Evolutionary conservation across 2,797 vertebrate species (phyloP), one percentile per base, ranked within the genome.

Genomic region (Heterohyrax brucei): DNA sequence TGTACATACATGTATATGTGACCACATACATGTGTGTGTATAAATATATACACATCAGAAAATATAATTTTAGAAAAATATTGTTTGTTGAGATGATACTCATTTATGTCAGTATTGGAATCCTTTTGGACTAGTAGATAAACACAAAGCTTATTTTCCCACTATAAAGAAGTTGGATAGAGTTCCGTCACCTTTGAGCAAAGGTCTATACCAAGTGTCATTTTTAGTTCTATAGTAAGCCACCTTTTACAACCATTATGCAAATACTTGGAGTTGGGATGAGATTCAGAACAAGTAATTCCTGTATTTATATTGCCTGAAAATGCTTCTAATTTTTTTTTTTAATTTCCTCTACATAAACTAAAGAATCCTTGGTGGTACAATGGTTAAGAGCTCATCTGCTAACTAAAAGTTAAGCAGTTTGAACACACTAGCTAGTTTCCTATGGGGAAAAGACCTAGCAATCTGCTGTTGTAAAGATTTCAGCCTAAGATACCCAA

Each of bases 11-110:
- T 82, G 24, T 14, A 56, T 56, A 56, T 56, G 53, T 56, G 53
- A 56, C 53, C 10, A 56, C 30, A 48, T 28, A 12, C 1, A 46
- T 6, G 79, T 30, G 9, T 68, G 39, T 33, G 14, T 48, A 70
- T 24, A 92, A 19, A 33, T 22, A 39, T 39, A 21, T 48, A 30
- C 87, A 5, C 7, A 68, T 13, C 66, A 68, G 28, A n/a, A 68
- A 12, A n/a, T n/a, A 68, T 26, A 68, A 68, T 46, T 79, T 84
- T 88, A n/a, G 66, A 56, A 79, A 87, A 90, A 87, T 73, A 87
- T 21, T 76, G 6, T 39, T 39, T 61, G 2, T 73, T 75, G 24
- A 77, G 3, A 86, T 78, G 50, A 82, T 46, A 75, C 70, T 70
- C 56, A 21, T 26, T 12, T 62, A 39, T 82, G 30, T 88, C 80